Conservation (phyloP, 2,888 invertebrate species). For the Molanna angustata region DNA sequence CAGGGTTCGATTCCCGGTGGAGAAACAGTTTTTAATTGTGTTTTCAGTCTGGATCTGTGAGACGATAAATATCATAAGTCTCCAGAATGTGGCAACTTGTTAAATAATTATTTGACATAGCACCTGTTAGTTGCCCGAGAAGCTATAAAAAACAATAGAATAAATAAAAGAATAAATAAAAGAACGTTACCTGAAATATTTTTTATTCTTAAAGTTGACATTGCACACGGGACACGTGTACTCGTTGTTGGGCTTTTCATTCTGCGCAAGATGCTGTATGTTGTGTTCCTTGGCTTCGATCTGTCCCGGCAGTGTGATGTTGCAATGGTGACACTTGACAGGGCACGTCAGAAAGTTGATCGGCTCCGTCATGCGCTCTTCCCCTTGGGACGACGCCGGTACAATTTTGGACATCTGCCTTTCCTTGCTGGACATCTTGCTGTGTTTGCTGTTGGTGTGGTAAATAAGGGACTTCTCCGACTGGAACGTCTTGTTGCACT, state of each 20-base stretch:
- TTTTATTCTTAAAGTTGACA: conserved; percentile 40
- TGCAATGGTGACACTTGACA: conserved; percentile 50
- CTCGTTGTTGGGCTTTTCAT: conserved; percentile 48
- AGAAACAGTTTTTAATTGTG: too few relatives aligned
- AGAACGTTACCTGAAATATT: conserved; percentile 16
- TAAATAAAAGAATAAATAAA: conserved; percentile 42
- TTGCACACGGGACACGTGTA: conserved; percentile 50
- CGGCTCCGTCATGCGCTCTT: neutral
- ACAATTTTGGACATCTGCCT: neutral
- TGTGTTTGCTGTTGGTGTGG: conserved; percentile 49
- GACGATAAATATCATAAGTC: too few relatives aligned
- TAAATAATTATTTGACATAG: too few relatives aligned
- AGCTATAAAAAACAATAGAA: too few relatives aligned
- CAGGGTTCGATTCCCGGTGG: too few relatives aligned
- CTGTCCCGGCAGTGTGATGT: conserved; percentile 46
- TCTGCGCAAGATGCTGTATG: conserved; percentile 44
- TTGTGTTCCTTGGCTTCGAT: conserved; percentile 50
- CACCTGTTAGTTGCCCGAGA: too few relatives aligned
- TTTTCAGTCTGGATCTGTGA: too few relatives aligned
- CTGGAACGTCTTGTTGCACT: conserved; percentile 52
- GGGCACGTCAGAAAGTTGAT: conserved; percentile 41
- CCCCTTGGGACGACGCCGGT: neutral
- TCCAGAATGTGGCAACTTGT: too few relatives aligned
- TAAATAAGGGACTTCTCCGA: conserved; percentile 46
- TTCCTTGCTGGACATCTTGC: too few relatives aligned